A percentile compares a stretch with the other conserved stretches of the same genome.
These are phyloP conservation scores for Xerus inauris DNA, from an alignment of 2,113 vertebrate genomes.

Conservation along the genomic window DNA sequence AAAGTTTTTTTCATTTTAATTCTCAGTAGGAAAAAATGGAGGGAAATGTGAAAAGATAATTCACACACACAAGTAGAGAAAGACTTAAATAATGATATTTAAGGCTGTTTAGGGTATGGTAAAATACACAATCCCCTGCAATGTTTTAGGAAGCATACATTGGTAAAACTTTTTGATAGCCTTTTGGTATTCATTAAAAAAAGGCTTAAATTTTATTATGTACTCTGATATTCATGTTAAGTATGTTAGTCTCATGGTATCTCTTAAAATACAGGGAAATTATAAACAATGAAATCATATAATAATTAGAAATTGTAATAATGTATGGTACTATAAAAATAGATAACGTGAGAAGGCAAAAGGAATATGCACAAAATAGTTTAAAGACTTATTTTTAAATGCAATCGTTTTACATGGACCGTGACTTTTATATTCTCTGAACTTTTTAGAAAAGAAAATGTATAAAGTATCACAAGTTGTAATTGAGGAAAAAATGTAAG, in stretches of 20 bases:
- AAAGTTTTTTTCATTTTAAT: neutral
- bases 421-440: slow-evolving; percentile 30
- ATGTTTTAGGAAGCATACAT: neutral
- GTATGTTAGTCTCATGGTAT: neutral
- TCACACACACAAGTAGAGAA: neutral
- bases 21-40: neutral
- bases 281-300: neutral
- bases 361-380: neutral
- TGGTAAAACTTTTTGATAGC: neutral
- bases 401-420: neutral
- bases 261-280: neutral
- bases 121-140: neutral
- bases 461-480: neutral
- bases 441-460: neutral
- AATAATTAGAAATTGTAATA: slow-evolving; percentile 1
- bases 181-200: neutral
- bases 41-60: neutral
- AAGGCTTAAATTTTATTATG: neutral
- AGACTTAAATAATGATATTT: neutral
- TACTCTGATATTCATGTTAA: neutral
- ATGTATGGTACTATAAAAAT: neutral
- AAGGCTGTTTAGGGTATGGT: neutral
- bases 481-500: neutral
- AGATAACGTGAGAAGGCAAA: neutral
- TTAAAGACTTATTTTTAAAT: neutral